Percentiles rank a stretch among this genome's conserved stretches.
Evolutionary conservation across 2,888 invertebrate genomes (phyloP).

Genomic region (Mythimna ferrago): DNA sequence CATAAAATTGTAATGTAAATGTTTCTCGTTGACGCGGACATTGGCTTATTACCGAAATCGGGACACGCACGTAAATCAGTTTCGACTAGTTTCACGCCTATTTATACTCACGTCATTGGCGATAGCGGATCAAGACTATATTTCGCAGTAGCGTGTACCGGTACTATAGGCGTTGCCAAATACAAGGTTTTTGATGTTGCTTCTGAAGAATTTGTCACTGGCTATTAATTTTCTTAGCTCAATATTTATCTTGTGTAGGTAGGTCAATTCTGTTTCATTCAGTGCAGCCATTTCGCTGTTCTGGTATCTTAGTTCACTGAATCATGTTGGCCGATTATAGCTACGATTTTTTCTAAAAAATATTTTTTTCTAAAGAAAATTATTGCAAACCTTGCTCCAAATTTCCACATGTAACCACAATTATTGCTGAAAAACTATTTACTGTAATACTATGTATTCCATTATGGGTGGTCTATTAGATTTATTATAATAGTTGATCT

Average conservation of each 20-base stretch:
- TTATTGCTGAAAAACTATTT: slow-evolving; percentile 15
- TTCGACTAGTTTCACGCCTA: slow-evolving; percentile 31
- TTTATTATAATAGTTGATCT: slow-evolving; percentile 46
- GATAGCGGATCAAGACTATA: slow-evolving; percentile 32
- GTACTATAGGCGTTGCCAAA: slow-evolving; percentile 40
- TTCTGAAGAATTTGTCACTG: slow-evolving; percentile 39
- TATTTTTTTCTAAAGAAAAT: too few species aligned
- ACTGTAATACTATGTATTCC: background rate
- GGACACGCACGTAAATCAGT: slow-evolving; percentile 31
- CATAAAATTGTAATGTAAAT: slow-evolving; percentile 55
- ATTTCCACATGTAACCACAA: background rate
- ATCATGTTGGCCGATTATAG: background rate
- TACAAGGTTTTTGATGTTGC: slow-evolving; percentile 17
- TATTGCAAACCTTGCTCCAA: background rate
- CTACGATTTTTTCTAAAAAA: background rate
- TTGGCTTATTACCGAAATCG: slow-evolving; percentile 44
- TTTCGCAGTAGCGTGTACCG: slow-evolving; percentile 40
- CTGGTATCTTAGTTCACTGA: background rate
- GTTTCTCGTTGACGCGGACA: slow-evolving; percentile 40
- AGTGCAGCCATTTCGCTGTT: background rate
- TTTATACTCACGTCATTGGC: slow-evolving; percentile 27
- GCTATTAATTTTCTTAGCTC: slow-evolving; percentile 29
- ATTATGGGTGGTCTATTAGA: slow-evolving; percentile 31
- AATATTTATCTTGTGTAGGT: slow-evolving; percentile 20
- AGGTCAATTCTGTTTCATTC: slow-evolving; percentile 5